Evolutionary conservation across 2,113 vertebrate species (phyloP).

Genomic region (Paralichthys olivaceus): DNA sequence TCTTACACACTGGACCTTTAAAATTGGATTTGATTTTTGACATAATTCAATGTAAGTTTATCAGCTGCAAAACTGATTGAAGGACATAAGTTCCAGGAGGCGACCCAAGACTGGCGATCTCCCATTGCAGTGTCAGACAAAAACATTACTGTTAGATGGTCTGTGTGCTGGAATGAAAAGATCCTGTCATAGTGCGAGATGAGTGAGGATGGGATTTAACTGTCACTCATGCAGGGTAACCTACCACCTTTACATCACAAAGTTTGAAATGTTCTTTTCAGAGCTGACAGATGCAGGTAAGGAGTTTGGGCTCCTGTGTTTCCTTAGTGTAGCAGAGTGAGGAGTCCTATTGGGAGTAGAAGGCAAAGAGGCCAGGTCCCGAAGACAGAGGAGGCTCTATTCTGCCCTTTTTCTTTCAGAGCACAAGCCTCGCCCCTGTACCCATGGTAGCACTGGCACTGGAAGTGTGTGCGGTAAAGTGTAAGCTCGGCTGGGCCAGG

Average conservation of each 20-base stretch:
- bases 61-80: neutral
- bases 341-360: constrained; percentile 73
- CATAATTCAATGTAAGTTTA: neutral
- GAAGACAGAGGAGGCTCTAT: constrained; percentile 65
- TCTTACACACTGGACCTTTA: no score
- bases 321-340: constrained; percentile 74
- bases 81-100: neutral
- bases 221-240: neutral
- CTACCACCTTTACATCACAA: neutral
- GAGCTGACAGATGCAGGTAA: constrained; percentile 25
- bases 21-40: neutral
- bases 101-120: neutral
- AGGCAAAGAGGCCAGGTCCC: constrained; percentile 66
- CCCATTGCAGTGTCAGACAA: neutral
- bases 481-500: constrained; percentile 67
- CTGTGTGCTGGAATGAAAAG: constrained; percentile 8
- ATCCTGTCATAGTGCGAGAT: neutral
- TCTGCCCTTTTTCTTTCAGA: constrained; percentile 60
- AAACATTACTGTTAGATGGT: neutral
- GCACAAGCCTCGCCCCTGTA: constrained; percentile 83
- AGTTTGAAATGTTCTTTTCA: constrained; percentile 33
- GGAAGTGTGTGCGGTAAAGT: constrained; percentile 80
- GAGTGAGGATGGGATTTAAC: neutral
- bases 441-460: constrained; percentile 90
- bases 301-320: constrained; percentile 29